phyloP scores from a whole-genome alignment of 2,113 vertebrate species.

The Anolis sagrei region DNA sequence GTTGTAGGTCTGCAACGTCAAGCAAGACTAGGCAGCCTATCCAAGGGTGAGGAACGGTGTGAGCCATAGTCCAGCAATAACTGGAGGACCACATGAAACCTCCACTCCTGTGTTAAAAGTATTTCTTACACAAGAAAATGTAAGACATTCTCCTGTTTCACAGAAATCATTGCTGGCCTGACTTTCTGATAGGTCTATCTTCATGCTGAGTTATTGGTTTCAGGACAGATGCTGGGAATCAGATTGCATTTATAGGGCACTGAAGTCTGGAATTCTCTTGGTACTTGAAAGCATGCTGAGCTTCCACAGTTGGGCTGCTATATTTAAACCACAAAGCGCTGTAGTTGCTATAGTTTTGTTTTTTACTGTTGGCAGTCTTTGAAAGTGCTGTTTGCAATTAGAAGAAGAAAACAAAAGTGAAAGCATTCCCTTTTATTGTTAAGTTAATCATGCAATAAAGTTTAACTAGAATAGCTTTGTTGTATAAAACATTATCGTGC shows the following conservation, averaged over 20 bases:
- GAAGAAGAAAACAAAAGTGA: conserved; percentile 55
- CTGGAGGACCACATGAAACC: too few species aligned
- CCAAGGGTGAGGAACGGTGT: too few species aligned
- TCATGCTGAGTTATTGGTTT: conserved; percentile 21
- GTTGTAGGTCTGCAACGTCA: too few species aligned
- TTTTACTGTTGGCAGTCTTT: conserved; percentile 54
- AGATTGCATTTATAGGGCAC: conserved; percentile 48
- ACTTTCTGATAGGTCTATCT: conserved; percentile 48
- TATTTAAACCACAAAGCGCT: conserved; percentile 57
- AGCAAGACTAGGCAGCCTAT: too few species aligned
- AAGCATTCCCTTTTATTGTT: conserved; percentile 38
- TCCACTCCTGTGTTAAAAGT: background rate
- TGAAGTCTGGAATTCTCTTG: conserved; percentile 53
- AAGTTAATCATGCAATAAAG: conserved; percentile 30
- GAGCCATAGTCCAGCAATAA: too few species aligned
- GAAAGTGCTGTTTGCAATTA: conserved; percentile 55
- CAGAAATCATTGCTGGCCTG: conserved; percentile 24
- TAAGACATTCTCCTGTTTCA: conserved; percentile 17
- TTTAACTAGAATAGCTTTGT: conserved; percentile 47
- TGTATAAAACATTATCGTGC: background rate
- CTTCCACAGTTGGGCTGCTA: conserved; percentile 68
- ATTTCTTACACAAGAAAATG: background rate
- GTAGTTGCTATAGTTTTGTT: conserved; percentile 46
- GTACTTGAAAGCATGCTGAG: conserved; percentile 54
- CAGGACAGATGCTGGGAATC: conserved; percentile 67